Evolutionary conservation across 2,797 vertebrate genomes (phyloP).

Genomic region (Moxostoma hubbsi): DNA sequence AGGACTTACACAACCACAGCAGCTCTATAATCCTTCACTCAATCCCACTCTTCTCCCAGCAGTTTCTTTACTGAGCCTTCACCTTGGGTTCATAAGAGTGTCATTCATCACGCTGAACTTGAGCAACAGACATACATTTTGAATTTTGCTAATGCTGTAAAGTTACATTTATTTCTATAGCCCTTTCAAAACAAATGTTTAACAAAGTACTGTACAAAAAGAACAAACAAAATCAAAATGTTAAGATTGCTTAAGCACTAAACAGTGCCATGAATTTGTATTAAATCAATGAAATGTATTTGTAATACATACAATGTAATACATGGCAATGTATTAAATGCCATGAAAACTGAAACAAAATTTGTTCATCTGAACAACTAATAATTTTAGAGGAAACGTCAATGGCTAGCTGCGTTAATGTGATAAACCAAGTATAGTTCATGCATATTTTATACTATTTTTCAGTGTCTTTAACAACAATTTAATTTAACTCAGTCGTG

Average conservation of each 20-base stretch:
- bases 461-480: background rate
- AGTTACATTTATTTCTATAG: background rate
- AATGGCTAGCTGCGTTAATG: too few species aligned
- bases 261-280: background rate
- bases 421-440: too few species aligned
- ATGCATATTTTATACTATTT: too few species aligned
- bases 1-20: background rate
- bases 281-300: too few species aligned
- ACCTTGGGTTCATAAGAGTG: slow-evolving; percentile 13
- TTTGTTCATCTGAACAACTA: background rate
- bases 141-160: background rate
- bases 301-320: too few species aligned
- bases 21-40: slow-evolving; percentile 4
- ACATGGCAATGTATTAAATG: too few species aligned
- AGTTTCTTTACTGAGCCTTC: slow-evolving; percentile 9
- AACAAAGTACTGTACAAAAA: too few species aligned
- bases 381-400: background rate
- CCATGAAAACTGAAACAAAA: background rate
- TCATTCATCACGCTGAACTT: slow-evolving; percentile 40
- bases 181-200: too few species aligned
- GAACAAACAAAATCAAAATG: background rate
- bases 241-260: background rate
- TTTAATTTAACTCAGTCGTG: background rate
- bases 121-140: slow-evolving; percentile 6
- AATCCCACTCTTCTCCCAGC: slow-evolving; percentile 3